phyloP scores from a whole-genome alignment of 2,797 vertebrate species.

The Schizothorax lantsangensis region DNA sequence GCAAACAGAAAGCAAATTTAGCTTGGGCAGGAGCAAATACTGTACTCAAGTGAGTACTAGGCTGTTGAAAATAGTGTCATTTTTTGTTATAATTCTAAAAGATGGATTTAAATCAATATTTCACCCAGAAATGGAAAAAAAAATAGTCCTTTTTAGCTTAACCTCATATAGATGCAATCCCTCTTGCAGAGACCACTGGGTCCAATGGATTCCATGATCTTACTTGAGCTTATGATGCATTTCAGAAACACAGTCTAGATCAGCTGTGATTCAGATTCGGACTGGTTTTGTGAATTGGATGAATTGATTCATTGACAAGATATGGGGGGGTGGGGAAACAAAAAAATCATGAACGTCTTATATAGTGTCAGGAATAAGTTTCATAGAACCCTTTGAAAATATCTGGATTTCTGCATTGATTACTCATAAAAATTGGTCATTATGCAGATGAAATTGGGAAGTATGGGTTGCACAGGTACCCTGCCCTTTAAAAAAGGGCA shows the following conservation, averaged over 20 bases:
- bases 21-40: not conserved
- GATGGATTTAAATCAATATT: not conserved
- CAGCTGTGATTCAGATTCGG: not conserved
- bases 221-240: not conserved
- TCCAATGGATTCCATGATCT: not conserved
- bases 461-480: not conserved
- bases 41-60: not conserved
- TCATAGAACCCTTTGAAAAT: not conserved
- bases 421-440: not conserved
- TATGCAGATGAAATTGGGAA: not conserved
- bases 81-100: not conserved
- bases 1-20: slow-evolving; percentile 10
- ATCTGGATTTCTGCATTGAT: not conserved
- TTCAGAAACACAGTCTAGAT: not conserved
- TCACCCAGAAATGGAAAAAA: not conserved
- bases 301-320: not conserved
- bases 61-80: not conserved
- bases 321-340: not conserved
- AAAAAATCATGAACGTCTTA: not conserved
- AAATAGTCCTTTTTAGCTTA: not conserved
- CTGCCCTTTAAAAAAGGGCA: not conserved
- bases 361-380: not conserved
- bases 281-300: not conserved
- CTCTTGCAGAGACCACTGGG: not conserved
- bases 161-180: not conserved